Evolutionary conservation across 1,140 invertebrate species (phyloP), one percentile per base, ranked within the genome.

Genomic region (Drosophila erecta): DNA sequence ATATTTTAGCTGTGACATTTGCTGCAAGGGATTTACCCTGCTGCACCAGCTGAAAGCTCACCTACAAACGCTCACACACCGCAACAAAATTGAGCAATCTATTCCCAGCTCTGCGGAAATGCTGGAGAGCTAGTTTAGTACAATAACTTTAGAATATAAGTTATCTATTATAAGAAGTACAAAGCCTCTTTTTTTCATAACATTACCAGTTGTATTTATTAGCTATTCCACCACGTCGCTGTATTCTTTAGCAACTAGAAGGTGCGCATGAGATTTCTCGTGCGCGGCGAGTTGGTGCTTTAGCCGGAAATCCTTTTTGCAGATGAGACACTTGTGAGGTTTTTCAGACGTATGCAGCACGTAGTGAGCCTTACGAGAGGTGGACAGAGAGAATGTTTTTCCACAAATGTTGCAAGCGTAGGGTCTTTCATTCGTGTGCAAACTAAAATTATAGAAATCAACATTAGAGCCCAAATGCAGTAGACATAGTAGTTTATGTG

Each of bases 351-450:
- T 73, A 40, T 92, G 90, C 0, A 73, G 72, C 2, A 79, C 59
- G 37, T 58, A 55, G 40, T 92, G 90, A 0, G 76, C 75, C 24
- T 90, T 86, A 1, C 77, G 64, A 6, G 90, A 79, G 1, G 84
- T 78, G 2, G 90, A 93, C 66, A 94, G 93, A 4, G 94, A 93
- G 70, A 94, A 94, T 12, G 93, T 92, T 78, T 94, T 94, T 0
- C 92, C 93, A 70, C 94, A 94, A 54, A 93, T 92, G 3, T 79
- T 76, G 71, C 94, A 94, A 46, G 92, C 93, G 75, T 94, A 94
- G 0, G 94, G 94, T 22, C 93, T 81, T 73, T 94, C 94, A 75
- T 94, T 94, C 4, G 94, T 94, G 79, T 94, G 94, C 56, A 94
- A 94, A 11, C 90, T 92, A 6, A 17, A 61, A 67, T n/a, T 10